Evolutionary conservation across 2,113 vertebrate species (phyloP).

Genomic region (Microcebus murinus): DNA sequence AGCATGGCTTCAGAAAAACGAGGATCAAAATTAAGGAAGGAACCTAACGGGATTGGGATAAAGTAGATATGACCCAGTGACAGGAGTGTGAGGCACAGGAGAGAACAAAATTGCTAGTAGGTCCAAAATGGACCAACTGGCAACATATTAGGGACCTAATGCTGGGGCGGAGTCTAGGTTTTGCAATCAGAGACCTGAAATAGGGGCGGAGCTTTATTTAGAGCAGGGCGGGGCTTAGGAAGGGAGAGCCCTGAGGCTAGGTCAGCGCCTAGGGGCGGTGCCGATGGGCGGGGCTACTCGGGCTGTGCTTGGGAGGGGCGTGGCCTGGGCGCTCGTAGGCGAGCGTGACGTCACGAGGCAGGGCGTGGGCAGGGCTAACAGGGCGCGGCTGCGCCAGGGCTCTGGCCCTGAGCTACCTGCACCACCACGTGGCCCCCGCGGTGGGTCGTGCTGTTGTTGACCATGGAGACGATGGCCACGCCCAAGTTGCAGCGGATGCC

Average conservation of each 20-base stretch:
- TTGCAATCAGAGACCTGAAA: not conserved
- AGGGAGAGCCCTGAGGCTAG: fast-evolving
- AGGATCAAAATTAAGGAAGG: not conserved
- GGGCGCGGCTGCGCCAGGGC: not conserved
- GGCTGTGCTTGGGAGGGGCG: not conserved
- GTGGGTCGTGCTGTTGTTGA: conserved; percentile 93
- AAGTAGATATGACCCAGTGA: not conserved
- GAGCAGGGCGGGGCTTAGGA: not conserved
- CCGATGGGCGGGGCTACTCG: not conserved
- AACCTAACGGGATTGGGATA: not conserved
- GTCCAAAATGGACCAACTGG: not conserved
- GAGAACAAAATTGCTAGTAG: not conserved
- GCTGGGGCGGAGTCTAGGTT: not conserved
- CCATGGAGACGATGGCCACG: conserved; percentile 96
- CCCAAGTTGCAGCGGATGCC: conserved; percentile 96
- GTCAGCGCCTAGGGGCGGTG: not conserved
- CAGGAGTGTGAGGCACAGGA: not conserved
- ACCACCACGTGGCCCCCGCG: conserved; percentile 88
- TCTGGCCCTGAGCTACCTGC: conserved; percentile 85
- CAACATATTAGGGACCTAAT: not conserved
- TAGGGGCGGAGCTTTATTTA: not conserved
- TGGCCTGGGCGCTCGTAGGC: not conserved
- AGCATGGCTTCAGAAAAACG: not conserved
- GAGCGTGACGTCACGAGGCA: fast-evolving
- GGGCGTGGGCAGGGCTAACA: not conserved